Conservation (phyloP, 1,140 invertebrate species). For the Nephotettix cincticeps region DNA sequence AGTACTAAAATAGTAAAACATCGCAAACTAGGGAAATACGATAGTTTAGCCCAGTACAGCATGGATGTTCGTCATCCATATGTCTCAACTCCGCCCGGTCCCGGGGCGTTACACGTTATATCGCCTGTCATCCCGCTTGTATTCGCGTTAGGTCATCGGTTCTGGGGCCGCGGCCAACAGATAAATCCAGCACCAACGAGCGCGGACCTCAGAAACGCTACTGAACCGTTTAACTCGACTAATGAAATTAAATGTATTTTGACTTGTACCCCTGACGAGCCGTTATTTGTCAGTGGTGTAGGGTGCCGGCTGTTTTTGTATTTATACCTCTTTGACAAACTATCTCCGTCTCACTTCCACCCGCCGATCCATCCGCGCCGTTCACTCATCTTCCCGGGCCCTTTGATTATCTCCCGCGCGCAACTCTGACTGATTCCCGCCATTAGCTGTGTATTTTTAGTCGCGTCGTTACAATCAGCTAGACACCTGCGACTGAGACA, state of each 20-base stretch:
- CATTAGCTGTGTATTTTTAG: background rate
- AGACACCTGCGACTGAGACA: background rate
- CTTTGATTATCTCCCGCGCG: background rate
- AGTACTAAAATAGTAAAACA: no score
- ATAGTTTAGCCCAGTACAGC: no score
- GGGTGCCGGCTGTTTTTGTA: background rate
- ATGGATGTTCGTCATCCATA: no score
- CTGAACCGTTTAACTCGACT: background rate
- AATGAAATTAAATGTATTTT: constrained; percentile 21
- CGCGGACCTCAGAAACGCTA: background rate
- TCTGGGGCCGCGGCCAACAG: background rate
- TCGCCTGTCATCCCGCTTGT: no score
- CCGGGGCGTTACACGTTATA: no score
- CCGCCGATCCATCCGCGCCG: background rate
- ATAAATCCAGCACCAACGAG: constrained; percentile 1
- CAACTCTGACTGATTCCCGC: background rate
- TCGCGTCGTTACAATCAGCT: background rate
- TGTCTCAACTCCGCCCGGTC: no score
- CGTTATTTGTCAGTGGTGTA: background rate
- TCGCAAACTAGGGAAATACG: no score
- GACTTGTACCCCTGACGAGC: constrained; percentile 9
- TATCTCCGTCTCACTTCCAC: background rate
- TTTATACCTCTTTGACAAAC: background rate
- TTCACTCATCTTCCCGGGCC: background rate
- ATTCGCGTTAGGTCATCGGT: no score